phyloP scores from a whole-genome alignment of 1,140 invertebrate genomes.

The Drosophila nannoptera region DNA sequence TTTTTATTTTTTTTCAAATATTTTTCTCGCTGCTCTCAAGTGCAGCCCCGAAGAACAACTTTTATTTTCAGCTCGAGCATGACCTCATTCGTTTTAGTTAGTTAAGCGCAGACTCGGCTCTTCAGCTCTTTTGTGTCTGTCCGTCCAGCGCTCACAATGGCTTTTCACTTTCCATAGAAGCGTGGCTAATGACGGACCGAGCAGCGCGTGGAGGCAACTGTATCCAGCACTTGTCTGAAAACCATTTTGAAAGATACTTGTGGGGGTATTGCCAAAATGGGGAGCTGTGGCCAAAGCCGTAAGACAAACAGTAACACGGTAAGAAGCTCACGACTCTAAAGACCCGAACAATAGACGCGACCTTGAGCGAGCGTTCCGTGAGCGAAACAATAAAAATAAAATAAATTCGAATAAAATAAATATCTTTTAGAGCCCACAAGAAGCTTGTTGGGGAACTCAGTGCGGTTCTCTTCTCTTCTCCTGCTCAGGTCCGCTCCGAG shows the following conservation, averaged over 20 bases:
- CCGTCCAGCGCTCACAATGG: not conserved
- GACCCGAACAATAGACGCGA: slow-evolving; percentile 58
- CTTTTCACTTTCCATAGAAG: slow-evolving; percentile 52
- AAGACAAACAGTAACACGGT: slow-evolving; percentile 49
- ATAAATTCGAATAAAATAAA: too few relatives aligned
- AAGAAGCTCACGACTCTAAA: slow-evolving; percentile 63
- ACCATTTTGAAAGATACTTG: slow-evolving; percentile 29
- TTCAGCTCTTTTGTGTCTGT: too few relatives aligned
- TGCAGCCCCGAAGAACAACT: not conserved
- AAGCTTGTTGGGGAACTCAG: not conserved
- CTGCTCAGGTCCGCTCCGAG: slow-evolving; percentile 3
- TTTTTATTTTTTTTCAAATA: too few relatives aligned
- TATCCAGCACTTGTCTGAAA: slow-evolving; percentile 47
- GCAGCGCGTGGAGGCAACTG: slow-evolving; percentile 50
- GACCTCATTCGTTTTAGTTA: slow-evolving; percentile 8
- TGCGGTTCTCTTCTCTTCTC: slow-evolving; percentile 19
- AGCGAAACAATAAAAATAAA: slow-evolving; percentile 11
- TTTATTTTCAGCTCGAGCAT: slow-evolving; percentile 11
- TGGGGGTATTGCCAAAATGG: slow-evolving; percentile 34
- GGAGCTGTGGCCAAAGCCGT: slow-evolving; percentile 47
- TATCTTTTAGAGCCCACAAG: too few relatives aligned
- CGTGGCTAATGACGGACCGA: slow-evolving; percentile 56
- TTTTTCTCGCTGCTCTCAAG: too few relatives aligned
- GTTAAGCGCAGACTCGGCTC: too few relatives aligned
- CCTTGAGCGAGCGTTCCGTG: slow-evolving; percentile 67